Base-by-base conservation (phyloP, 2,797 vertebrate genomes). In the Trachurus trachurus region DNA sequence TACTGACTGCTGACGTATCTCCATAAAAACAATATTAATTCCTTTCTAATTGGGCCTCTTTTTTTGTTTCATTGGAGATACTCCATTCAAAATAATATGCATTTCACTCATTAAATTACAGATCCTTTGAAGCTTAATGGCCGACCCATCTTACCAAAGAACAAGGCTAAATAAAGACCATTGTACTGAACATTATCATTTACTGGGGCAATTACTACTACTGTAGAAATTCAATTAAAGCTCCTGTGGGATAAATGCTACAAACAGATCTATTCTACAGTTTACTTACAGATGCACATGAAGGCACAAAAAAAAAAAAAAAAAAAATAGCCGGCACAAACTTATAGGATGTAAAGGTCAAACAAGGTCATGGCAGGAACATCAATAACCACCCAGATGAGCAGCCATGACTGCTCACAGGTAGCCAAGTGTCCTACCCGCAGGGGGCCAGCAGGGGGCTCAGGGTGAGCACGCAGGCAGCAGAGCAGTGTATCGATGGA, bases 361-460 rank as follows among this genome's bases (percentile, higher is more conserved):
- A 67, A 83, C 82, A 90, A 88, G 79, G 86, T 86, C 73, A 71
- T 21, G 31, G 66, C 57, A 11, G 59, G 45, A 68, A 57, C 57
- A 76, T 40, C 77, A 45, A 44, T 66, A 26, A 26, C 9, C 40
- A 50, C 37, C 47, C 45, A 66, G 70, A 69, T 74, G n/a, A 69
- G 71, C 52, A 60, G 73, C 61, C 13, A 22, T 11, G 31, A 54
- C 74, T 40, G 71, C 62, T 76, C 44, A 3, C 60, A 66, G 76
- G 62, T 57, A 61, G 34, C 50, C 65, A 17, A 34, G 70, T 86
- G 69, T 74, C 52, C 49, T 82, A 63, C 73, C 64, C 2, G 13
- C 56, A 52, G 49, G 22, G 22, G 66, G 54, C 87, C 87, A 85
- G 83, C 84, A 91, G 87, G 85, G 85, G 89, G 91, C 88, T 74